Evolutionary conservation across 2,797 vertebrate species (phyloP), one percentile per base, ranked within the genome.

Genomic region (Gymnothorax javanicus): DNA sequence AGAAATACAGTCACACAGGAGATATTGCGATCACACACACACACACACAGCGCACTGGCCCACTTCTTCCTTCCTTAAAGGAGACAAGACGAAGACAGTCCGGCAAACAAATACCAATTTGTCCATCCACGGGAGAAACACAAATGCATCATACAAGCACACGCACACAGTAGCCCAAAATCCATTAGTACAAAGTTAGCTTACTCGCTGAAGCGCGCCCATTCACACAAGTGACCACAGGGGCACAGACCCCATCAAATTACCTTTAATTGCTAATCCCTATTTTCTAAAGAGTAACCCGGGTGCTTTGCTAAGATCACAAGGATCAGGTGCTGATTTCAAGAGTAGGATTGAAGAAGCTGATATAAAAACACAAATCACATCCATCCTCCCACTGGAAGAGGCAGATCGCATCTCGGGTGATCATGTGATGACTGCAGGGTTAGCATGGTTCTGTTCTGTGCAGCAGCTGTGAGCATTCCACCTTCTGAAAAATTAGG

Each of bases 401-500:
- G 77, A 71, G 27, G 84, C 54, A 86, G 91, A 92, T 93, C 91
- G 92, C 87, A 87, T 86, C 77, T 27, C 69, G 25, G 82, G 71
- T 85, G 87, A 88, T 88, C 83, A 89, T 60, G 89, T 86, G 89
- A 86, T 87, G 33, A 73, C 87, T 79, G 83, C 71, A 62, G 52
- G 33, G 83, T 85, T 77, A 82, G 60, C 84, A 87, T 86, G 91
- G 92, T 88, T 93, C 92, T 94, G 88, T 81, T 92, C 20, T 83
- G 27, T 17, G 62, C 73, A 62, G 33, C 64, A 43, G 25, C 33
- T n/a, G 11, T 81, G 59, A 89, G 86, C 0, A 60, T 84, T 43
- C 20, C 62, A 50, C 27, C 71, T 54, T 54, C 71, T n/a, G 0
- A 3, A 84, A 20, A n/a, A 50, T 11, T 2, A 64, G 83, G 33